A percentile compares a stretch with the other conserved stretches of the same genome.
Conservation (phyloP, 1,140 invertebrate species). For the Drosophila novamexicana region DNA sequence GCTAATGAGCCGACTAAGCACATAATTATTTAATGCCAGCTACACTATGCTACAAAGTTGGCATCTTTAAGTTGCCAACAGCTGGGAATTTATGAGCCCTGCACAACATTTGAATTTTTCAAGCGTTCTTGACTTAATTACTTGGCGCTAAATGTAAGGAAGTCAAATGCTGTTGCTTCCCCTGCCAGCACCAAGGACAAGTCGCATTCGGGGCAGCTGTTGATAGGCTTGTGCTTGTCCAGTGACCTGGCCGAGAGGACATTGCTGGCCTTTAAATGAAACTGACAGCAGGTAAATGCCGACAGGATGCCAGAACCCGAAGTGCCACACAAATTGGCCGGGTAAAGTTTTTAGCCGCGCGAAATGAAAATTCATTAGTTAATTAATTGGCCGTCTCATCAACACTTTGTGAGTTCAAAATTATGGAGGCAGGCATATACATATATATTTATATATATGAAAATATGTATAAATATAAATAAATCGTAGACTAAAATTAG, state of each 20-base stretch:
- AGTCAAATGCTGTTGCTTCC: conserved; percentile 17
- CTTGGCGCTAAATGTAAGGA: conserved; percentile 6
- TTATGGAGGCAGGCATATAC: conserved; percentile 13
- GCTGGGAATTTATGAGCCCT: conserved; percentile 42
- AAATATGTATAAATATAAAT: conserved; percentile 30
- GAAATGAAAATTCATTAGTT: conserved; percentile 73
- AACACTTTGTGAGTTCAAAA: conserved; percentile 39
- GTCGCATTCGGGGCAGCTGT: background rate
- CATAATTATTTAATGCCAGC: conserved; percentile 59
- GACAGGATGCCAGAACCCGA: conserved; percentile 2
- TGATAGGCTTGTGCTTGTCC: conserved; percentile 24
- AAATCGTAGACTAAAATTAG: conserved; percentile 53
- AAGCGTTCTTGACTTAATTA: conserved; percentile 46
- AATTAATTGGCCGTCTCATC: conserved; percentile 64
- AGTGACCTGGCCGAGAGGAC: conserved; percentile 16
- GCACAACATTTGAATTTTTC: conserved; percentile 48
- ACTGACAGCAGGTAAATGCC: conserved; percentile 45
- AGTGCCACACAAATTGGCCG: conserved; percentile 56
- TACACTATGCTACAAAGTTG: conserved; percentile 35
- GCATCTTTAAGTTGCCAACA: conserved; percentile 27
- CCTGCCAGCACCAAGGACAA: background rate
- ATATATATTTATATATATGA: background rate
- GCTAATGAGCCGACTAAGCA: conserved; percentile 49
- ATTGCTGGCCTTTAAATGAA: conserved; percentile 41
- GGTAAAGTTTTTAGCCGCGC: conserved; percentile 29